Percentiles rank a stretch among this genome's conserved stretches.
These are phyloP conservation scores for Aratinga solstitialis DNA, from an alignment of 2,797 vertebrate genomes.

Conservation along the genomic window DNA sequence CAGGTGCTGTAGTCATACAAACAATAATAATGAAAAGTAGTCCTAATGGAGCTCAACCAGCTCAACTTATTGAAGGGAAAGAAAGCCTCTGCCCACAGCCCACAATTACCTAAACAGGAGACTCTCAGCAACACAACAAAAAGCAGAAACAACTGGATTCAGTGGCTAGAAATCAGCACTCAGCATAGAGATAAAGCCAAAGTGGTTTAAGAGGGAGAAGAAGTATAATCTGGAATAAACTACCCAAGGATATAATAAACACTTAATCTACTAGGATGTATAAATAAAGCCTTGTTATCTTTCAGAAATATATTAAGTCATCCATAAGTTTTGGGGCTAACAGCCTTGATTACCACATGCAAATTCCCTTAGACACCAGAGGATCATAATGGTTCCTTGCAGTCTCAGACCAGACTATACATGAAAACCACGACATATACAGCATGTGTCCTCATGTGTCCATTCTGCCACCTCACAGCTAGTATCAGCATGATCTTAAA, in stretches of 20 bases:
- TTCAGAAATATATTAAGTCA: not conserved
- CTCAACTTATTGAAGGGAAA: conserved; percentile 53
- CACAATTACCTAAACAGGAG: not conserved
- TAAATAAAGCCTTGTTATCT: not conserved
- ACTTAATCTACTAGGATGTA: not conserved
- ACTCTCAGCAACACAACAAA: conserved; percentile 7
- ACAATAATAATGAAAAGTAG: conserved; percentile 58
- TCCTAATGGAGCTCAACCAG: conserved; percentile 43
- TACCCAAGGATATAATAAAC: not conserved
- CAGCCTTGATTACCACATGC: not conserved
- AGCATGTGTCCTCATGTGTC: not conserved
- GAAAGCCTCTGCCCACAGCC: not conserved
- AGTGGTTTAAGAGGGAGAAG: not conserved
- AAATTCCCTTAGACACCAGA: not conserved
- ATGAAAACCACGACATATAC: not conserved
- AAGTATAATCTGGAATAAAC: not conserved
- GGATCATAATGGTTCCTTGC: not conserved
- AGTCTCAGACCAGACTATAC: not conserved
- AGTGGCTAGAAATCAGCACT: not conserved
- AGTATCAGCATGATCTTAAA: not conserved
- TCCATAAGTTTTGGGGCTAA: not conserved
- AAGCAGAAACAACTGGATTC: not conserved
- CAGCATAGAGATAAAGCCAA: not conserved
- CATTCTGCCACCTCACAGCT: not conserved
- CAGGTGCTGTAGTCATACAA: conserved; percentile 61